Conservation (phyloP, 2,113 vertebrate genomes). For the Campylomormyrus tamandua region DNA sequence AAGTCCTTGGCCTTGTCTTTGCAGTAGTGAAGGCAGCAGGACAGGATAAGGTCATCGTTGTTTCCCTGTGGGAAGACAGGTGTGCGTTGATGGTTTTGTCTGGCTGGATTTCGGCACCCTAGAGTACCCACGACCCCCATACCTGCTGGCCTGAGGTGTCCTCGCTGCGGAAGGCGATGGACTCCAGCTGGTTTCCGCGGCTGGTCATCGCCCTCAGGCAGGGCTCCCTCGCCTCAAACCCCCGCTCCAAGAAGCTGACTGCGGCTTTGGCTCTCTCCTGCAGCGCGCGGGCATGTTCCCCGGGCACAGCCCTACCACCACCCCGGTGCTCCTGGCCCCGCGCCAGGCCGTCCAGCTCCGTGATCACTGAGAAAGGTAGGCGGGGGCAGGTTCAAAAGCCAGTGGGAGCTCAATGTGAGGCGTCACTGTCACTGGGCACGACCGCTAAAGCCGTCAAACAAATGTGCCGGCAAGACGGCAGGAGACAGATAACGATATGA, state of each 20-base stretch:
- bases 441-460: not conserved
- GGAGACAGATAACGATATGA: not conserved
- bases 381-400: not conserved
- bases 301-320: constrained; percentile 41
- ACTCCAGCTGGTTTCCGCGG: constrained; percentile 89
- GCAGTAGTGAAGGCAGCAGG: constrained; percentile 87
- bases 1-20: constrained; percentile 86
- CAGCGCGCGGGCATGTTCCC: constrained; percentile 73
- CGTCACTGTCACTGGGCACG: not conserved
- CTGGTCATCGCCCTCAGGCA: constrained; percentile 86
- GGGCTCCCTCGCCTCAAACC: constrained; percentile 80
- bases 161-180: constrained; percentile 94
- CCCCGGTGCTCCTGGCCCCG: constrained; percentile 78
- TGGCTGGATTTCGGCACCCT: not conserved
- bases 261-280: constrained; percentile 86
- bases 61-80: constrained; percentile 70
- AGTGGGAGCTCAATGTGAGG: not conserved
- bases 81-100: not conserved
- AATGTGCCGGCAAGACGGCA: not conserved
- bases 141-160: constrained; percentile 96
- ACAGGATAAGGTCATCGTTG: constrained; percentile 85
- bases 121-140: not conserved
- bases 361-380: constrained; percentile 72
- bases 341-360: constrained; percentile 90
- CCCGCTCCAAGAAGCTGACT: constrained; percentile 80